Evolutionary conservation across 2,888 invertebrate species (phyloP), one percentile per base, ranked within the genome.

Genomic region (Volucella inflata): DNA sequence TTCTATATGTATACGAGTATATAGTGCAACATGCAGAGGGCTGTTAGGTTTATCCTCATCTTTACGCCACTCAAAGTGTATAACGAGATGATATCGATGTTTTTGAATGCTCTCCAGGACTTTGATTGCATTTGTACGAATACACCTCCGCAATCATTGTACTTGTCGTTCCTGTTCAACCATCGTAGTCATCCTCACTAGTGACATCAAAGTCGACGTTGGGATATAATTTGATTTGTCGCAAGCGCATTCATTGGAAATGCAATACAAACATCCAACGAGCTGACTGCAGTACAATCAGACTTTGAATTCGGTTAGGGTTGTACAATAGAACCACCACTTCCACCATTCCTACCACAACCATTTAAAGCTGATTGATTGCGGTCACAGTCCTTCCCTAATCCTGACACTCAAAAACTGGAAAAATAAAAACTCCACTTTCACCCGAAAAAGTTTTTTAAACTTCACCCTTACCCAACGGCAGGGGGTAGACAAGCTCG

Each of bases 361-460:
- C 83, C 64, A 84, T 75, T 79, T 62, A 59, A 60, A 84, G 70
- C 80, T 71, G 84, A 79, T 84, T 84, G 80, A 84, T 84, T 84
- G 84, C 80, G 80, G 79, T 79, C 42, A 38, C 46, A 40, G 44
- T 46, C 46, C 74, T 51, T 67, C 38, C 59, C 16, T 38, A 42
- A 68, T 67, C 71, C 60, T 60, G 30, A 67, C 53, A 38, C n/a
- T 12, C 8, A 14, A 30, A 42, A 50, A 57, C 8, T 60, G n/a
- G 42, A 38, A 65, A 78, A 44, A 60, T n/a, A 38, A 60, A n/a
- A 10, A 8, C 46, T 14, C 17, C 12, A 36, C 14, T 48, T 64
- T 50, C 30, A n/a, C 17, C 44, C 42, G 10, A 9, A 77, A 77
- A 77, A 21, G 3, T 21, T 10, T 70, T 62, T 14, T 14, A 77